Evolutionary conservation across 2,797 vertebrate genomes (phyloP).

Genomic region (Lateolabrax maculatus): DNA sequence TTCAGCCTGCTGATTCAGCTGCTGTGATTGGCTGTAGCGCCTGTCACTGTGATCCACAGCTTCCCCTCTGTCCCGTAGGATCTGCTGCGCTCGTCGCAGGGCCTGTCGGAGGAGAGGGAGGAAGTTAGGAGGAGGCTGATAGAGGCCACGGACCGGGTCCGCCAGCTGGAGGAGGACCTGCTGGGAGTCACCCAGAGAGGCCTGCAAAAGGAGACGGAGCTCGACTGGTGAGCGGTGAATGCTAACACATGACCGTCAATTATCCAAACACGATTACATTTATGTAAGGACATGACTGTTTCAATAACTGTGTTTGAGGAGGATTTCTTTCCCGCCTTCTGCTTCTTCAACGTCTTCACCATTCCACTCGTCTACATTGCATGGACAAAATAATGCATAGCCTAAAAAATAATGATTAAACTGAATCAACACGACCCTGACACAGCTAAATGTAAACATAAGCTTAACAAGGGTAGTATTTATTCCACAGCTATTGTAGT

Average conservation of each 20-base stretch:
- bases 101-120: constrained; percentile 90
- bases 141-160: constrained; percentile 89
- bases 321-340: constrained; percentile 17
- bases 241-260: constrained; percentile 21
- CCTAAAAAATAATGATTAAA: not conserved
- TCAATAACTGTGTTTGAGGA: constrained; percentile 15
- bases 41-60: constrained; percentile 42
- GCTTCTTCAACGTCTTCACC: constrained; percentile 41
- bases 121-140: constrained; percentile 89
- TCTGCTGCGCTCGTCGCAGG: constrained; percentile 86
- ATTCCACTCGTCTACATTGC: not conserved
- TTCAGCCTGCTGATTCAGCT: not conserved
- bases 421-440: not conserved
- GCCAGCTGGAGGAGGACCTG: constrained; percentile 94
- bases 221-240: constrained; percentile 90
- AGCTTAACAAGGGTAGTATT: not conserved
- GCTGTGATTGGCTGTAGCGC: constrained; percentile 32
- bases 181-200: constrained; percentile 92
- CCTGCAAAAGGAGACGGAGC: constrained; percentile 95
- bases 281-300: constrained; percentile 8
- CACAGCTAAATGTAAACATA: not conserved
- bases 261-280: constrained; percentile 10
- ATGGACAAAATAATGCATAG: not conserved
- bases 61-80: constrained; percentile 72
- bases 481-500: not conserved